Evolutionary conservation across 1,140 invertebrate species (phyloP).

Genomic region (Stenopsyche tienmushanensis): DNA sequence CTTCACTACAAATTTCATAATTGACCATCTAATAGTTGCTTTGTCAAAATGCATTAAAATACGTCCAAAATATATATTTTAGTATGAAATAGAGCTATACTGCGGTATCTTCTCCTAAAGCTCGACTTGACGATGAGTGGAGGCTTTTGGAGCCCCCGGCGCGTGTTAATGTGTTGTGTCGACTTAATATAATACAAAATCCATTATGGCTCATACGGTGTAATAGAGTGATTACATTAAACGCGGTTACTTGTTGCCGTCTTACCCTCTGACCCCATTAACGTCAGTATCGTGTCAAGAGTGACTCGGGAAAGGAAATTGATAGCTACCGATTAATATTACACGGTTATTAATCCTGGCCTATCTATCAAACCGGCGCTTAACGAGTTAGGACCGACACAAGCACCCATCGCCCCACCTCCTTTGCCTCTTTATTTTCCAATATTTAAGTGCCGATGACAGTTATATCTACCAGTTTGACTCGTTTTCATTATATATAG

Average conservation of each 20-base stretch:
- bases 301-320: conserved; percentile 23
- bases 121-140: no score
- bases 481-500: background rate
- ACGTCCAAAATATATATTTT: no score
- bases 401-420: background rate
- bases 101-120: no score
- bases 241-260: conserved; percentile 31
- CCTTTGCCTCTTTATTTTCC: background rate
- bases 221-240: conserved; percentile 22
- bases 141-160: no score
- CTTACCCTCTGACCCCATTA: conserved; percentile 34
- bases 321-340: conserved; percentile 41
- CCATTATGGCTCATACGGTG: background rate
- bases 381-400: background rate
- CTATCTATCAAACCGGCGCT: background rate
- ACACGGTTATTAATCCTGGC: conserved; percentile 35
- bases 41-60: no score
- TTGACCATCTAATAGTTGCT: no score
- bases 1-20: no score
- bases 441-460: background rate
- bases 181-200: background rate
- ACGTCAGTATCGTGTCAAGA: conserved; percentile 24
- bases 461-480: background rate
- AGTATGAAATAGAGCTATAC: no score
- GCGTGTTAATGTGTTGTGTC: no score